Percentiles rank a stretch among this genome's conserved stretches.
Evolutionary conservation across 2,888 invertebrate species (phyloP).

Genomic region (Onchidella celtica): DNA sequence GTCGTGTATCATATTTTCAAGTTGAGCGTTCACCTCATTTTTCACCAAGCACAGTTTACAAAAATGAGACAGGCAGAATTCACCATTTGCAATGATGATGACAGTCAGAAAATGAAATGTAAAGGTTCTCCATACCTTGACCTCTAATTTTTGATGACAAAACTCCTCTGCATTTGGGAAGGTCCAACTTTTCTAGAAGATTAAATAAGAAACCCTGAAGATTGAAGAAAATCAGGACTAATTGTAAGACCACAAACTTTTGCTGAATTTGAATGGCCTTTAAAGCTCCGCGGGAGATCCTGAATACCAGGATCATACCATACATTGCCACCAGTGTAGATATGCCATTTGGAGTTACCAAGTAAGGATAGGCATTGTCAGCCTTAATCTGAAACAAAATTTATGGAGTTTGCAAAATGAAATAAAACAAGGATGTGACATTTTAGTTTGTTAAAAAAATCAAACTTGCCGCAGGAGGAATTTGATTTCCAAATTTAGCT

Average conservation of each 20-base stretch:
- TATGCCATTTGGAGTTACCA: slow-evolving; percentile 22
- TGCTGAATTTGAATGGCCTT: slow-evolving; percentile 19
- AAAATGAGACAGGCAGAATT: no score
- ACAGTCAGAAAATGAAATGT: no score
- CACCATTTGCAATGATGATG: no score
- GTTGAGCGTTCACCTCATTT: no score
- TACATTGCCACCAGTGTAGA: slow-evolving; percentile 52
- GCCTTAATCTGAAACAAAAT: neutral
- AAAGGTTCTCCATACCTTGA: slow-evolving; percentile 45
- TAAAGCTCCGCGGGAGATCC: slow-evolving; percentile 26
- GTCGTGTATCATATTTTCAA: no score
- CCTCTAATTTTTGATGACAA: slow-evolving; percentile 36
- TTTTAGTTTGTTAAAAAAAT: no score
- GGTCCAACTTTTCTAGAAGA: neutral
- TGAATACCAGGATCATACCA: slow-evolving; percentile 49
- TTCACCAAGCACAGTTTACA: no score
- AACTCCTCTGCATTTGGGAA: slow-evolving; percentile 12
- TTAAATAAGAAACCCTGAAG: slow-evolving; percentile 48
- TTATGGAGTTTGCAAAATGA: neutral
- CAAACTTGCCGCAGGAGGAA: no score
- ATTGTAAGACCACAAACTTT: slow-evolving; percentile 50
- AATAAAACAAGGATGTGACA: no score
- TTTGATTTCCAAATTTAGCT: no score
- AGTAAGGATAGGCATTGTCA: slow-evolving; percentile 35
- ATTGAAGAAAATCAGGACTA: slow-evolving; percentile 48